Evolutionary conservation across 1,140 invertebrate species (phyloP), one percentile per base, ranked within the genome.

Genomic region (Zaprionus vittiger): DNA sequence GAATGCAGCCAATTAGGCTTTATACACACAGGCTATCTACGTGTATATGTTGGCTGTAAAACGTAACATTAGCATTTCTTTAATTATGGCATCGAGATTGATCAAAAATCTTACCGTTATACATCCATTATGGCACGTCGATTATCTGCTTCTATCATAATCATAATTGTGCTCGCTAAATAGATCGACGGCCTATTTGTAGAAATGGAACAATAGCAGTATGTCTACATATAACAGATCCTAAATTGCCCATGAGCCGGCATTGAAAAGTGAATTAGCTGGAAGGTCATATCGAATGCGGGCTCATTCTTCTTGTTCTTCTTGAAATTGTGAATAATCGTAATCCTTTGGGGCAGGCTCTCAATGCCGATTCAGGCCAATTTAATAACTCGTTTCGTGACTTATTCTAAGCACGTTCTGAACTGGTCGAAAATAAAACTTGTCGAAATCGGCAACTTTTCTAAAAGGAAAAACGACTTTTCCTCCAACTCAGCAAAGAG

Each of bases 71-170:
- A 52, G 37, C 61, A 61, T 57, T 72, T 57, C 37, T 57, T 57
- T 66, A 66, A 66, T 66, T 66, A 57, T 22, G 37, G 55, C 64
- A 56, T 57, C 64, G 52, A 26, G 54, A 66, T 66, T 66, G 64
- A 66, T 57, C 37, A 44, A 57, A 66, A 44, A 17, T 66, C 47
- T 28, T 57, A 57, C 64, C 64, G 64, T 66, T 66, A 52, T 2
- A 52, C 20, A 24, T 24, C 17, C 20, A 34, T 52, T 52, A 52
- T 52, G 47, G 47, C 47, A 52, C 47, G 47, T 52, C 47, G 47
- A 52, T 52, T 52, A 52, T 52, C 17, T 22, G 47, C 47, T 20
- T 49, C 47, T 22, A 52, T 47, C n/a, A 47, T 52, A 14, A 52
- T 24, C 20, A 22, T 52, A 52, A 52, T 52, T 12, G 20, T 12